Conservation (phyloP, 2,113 vertebrate genomes). For the Naja naja region DNA sequence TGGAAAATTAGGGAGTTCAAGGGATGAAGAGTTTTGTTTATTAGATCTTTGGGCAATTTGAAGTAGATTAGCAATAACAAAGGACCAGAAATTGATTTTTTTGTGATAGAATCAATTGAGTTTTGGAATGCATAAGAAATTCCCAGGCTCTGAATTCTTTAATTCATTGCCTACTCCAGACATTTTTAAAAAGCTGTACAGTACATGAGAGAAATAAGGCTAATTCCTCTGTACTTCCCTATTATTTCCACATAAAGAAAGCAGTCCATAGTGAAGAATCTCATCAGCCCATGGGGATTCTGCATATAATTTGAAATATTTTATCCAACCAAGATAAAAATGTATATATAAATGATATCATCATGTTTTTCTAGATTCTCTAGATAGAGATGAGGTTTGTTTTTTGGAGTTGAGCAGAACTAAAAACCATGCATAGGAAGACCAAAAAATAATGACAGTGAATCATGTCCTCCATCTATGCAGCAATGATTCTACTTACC, state of each 20-base stretch:
- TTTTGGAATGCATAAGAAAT: not conserved
- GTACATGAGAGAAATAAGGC: not conserved
- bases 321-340: not conserved
- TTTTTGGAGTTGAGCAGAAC: not conserved
- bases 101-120: not conserved
- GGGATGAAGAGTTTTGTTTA: not conserved
- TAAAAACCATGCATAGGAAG: not conserved
- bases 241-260: not conserved
- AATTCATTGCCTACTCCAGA: not conserved
- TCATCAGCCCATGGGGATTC: not conserved
- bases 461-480: not conserved
- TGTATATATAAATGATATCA: not conserved
- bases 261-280: not conserved
- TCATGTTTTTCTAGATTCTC: not conserved
- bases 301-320: not conserved
- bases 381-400: not conserved
- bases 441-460: not conserved
- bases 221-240: not conserved
- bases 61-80: not conserved
- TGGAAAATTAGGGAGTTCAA: not conserved
- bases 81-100: not conserved
- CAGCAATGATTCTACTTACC: not conserved
- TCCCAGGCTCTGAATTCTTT: not conserved
- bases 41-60: not conserved
- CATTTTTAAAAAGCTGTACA: not conserved